Conservation (phyloP, 2,113 vertebrate genomes). For the Calonectris borealis region DNA sequence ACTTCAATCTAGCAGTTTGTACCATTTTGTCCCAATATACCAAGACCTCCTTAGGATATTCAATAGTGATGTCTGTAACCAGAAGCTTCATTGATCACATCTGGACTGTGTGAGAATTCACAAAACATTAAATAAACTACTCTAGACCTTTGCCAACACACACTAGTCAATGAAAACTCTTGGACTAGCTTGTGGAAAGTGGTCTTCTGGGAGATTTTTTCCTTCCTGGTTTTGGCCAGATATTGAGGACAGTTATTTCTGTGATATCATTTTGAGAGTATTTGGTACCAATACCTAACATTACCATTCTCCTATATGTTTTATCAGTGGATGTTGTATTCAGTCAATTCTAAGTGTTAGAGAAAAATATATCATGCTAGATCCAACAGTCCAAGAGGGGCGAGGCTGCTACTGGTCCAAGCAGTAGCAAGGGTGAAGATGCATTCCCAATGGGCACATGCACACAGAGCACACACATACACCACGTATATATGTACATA, state of each 20-base stretch:
- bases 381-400: neutral
- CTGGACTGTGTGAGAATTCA: neutral
- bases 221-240: neutral
- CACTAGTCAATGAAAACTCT: neutral
- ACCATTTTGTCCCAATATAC: neutral
- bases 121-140: neutral
- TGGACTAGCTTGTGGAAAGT: neutral
- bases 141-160: neutral
- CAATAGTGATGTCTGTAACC: neutral
- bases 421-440: neutral
- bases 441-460: accelerated
- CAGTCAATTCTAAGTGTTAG: neutral
- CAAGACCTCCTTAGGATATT: neutral
- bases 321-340: neutral
- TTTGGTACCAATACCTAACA: neutral
- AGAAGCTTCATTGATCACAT: neutral
- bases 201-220: neutral
- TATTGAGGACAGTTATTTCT: neutral
- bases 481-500: no score
- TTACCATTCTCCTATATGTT: neutral
- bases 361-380: neutral
- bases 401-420: neutral
- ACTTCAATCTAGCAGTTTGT: neutral
- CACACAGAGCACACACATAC: neutral
- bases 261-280: neutral